Percentiles rank a stretch among this genome's conserved stretches.
Evolutionary conservation across 2,113 vertebrate genomes (phyloP).

Genomic region (Lepisosteus osseus): DNA sequence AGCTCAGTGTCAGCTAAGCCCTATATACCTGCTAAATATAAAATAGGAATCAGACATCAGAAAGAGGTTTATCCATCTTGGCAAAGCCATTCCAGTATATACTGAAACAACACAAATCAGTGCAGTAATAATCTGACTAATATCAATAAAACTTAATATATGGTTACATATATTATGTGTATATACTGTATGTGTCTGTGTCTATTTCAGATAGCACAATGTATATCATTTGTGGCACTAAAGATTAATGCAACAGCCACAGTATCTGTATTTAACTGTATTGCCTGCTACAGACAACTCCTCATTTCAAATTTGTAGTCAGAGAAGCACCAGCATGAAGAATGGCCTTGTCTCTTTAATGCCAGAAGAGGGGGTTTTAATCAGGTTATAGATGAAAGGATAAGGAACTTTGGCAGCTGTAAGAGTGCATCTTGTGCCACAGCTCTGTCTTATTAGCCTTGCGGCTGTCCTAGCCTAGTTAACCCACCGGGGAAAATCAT

Average conservation of each 20-base stretch:
- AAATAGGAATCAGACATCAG: no score
- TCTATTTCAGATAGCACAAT: neutral
- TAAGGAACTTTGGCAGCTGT: neutral
- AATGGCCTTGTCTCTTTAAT: neutral
- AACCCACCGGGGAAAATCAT: no score
- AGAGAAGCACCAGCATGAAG: neutral
- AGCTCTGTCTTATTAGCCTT: neutral
- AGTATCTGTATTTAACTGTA: neutral
- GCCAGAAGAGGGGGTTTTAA: constrained; percentile 1
- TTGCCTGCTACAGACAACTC: neutral
- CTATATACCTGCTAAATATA: no score
- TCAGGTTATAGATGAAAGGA: neutral
- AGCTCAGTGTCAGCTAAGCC: no score
- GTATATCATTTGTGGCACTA: neutral
- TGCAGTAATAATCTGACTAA: no score
- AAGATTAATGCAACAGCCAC: neutral
- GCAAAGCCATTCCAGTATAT: no score
- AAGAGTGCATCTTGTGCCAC: neutral
- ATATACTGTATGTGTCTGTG: no score
- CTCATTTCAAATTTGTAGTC: neutral
- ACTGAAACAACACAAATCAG: no score
- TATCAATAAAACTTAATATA: no score
- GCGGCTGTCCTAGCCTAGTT: neutral
- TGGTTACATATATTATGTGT: no score
- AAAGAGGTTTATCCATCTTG: no score